A percentile compares a stretch with the other conserved stretches of the same genome.
Conservation (phyloP, 2,113 vertebrate genomes). For the Leptosomus discolor region DNA sequence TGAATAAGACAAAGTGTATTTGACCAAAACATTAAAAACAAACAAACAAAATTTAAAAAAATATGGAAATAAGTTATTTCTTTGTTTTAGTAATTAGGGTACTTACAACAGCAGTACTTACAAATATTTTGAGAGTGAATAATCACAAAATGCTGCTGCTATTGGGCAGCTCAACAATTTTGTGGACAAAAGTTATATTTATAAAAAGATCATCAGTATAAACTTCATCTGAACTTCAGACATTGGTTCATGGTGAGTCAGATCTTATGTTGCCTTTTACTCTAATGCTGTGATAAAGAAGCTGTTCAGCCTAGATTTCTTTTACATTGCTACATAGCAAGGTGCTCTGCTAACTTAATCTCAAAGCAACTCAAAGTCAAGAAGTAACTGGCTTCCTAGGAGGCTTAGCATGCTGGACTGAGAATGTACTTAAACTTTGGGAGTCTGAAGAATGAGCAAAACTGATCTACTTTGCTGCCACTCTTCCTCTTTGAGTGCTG, state of each 20-base stretch:
- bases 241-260: neutral
- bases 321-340: neutral
- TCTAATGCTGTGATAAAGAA: neutral
- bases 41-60: neutral
- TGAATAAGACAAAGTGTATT: neutral
- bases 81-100: neutral
- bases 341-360: neutral
- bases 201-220: neutral
- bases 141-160: neutral
- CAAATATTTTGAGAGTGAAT: neutral
- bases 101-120: neutral
- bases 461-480: neutral
- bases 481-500: neutral
- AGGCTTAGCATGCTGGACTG: neutral
- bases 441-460: neutral
- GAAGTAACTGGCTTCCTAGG: neutral
- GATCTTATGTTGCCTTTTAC: neutral
- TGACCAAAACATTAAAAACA: neutral
- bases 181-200: neutral
- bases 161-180: neutral
- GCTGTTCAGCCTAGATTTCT: neutral
- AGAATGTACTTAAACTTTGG: neutral
- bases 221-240: neutral
- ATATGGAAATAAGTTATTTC: neutral
- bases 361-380: neutral